phyloP scores from a whole-genome alignment of 2,888 invertebrate genomes.

The Erebia ligea region DNA sequence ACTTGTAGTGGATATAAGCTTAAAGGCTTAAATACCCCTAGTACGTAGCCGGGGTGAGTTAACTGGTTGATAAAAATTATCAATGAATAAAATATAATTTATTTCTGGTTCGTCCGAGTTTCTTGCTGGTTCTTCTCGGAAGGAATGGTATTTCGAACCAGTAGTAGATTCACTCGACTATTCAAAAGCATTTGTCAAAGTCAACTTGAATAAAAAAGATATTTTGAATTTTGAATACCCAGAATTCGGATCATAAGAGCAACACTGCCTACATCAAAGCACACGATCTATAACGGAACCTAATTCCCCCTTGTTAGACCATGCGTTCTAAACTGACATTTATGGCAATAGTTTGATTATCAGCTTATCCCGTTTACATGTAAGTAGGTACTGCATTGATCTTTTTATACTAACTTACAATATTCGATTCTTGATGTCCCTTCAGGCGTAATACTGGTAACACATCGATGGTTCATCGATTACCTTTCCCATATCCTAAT shows the following conservation, averaged over 20 bases:
- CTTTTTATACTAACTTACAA: constrained; percentile 24
- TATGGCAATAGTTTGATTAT: constrained; percentile 26
- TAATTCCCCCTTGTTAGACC: constrained; percentile 1
- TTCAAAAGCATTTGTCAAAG: too few species aligned
- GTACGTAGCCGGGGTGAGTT: too few species aligned
- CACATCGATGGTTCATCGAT: constrained; percentile 45
- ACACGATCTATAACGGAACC: background rate
- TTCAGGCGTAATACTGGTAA: constrained; percentile 39
- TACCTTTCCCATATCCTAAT: constrained; percentile 46
- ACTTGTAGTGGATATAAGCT: too few species aligned
- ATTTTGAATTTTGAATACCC: too few species aligned
- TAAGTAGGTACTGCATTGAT: constrained; percentile 16
- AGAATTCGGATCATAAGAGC: background rate
- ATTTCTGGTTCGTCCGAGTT: too few species aligned
- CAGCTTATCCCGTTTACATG: constrained; percentile 25
- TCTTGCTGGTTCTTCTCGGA: too few species aligned
- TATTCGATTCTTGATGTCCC: constrained; percentile 14
- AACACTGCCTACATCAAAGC: constrained; percentile 2
- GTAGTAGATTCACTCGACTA: too few species aligned
- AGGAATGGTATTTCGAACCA: too few species aligned
- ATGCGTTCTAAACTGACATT: constrained; percentile 19
- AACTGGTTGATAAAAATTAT: too few species aligned
- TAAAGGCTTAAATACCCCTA: too few species aligned
- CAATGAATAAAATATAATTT: too few species aligned
- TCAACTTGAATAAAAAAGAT: too few species aligned